Evolutionary conservation across 2,888 invertebrate genomes (phyloP), one percentile per base, ranked within the genome.

Genomic region (Hirtodrosophila duncani): DNA sequence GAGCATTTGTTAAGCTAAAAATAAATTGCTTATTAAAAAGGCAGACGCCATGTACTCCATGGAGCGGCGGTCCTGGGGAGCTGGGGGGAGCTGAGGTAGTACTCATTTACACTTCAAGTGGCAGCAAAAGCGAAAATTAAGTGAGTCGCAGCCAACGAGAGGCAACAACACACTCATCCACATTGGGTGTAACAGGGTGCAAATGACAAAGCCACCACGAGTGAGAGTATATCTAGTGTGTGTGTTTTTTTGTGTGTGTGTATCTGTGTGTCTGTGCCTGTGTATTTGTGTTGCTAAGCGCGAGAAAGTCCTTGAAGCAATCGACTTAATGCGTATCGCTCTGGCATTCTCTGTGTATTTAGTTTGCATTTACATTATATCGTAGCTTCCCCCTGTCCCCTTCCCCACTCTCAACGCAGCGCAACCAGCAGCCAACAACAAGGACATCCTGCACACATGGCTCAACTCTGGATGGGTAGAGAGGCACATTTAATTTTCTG

Each of bases 101-200:
- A 71, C 78, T 77, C 75, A 71, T 77, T 77, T 77, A 67, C 78
- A 75, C 75, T 77, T 65, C 65, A 78, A 69, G 78, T 63, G 66
- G 58, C 63, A 65, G 63, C 67, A 71, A 74, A 71, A 63, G 63
- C 69, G 59, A 61, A 58, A 70, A 70, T 70, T 70, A 70, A 70
- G 67, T 69, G 55, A 63, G 56, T 48, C 56, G 38, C 52, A 58
- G 62, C 63, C 67, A 60, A 45, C 34, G 37, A 56, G 42, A 58
- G 36, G 49, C 37, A 34, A 26, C 27, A 24, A 48, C 27, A 27
- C 16, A 58, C 42, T 41, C 16, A 33, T 33, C 16, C 3, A 48
- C 55, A 21, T 21, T 44, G 9, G 48, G 21, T 29, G 29, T 23
- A 26, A 31, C 7, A 18, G 24, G 29, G 34, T 30, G 30, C 26